Evolutionary conservation across 2,113 vertebrate genomes (phyloP).

Genomic region (Bungarus multicinctus): DNA sequence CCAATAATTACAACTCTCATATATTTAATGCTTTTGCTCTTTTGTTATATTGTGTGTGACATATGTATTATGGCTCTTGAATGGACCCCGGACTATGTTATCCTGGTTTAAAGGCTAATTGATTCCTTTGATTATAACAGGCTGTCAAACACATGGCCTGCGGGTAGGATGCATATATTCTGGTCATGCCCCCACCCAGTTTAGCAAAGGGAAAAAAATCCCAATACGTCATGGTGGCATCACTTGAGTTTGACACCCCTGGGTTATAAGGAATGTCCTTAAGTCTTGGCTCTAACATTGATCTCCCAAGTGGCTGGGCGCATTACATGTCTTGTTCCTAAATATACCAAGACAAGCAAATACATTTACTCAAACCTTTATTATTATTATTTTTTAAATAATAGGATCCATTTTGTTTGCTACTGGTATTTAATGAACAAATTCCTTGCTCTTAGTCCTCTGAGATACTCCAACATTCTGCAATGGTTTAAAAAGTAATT

Average conservation of each 20-base stretch:
- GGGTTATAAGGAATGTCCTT: neutral
- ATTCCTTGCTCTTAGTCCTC: slow-evolving; percentile 51
- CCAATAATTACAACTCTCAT: neutral
- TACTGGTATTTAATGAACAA: slow-evolving; percentile 52
- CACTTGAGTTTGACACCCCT: too few species aligned
- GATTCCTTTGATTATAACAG: neutral
- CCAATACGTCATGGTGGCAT: too few species aligned
- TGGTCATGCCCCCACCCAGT: too few species aligned
- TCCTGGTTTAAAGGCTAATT: neutral
- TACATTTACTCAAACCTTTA: slow-evolving; percentile 22
- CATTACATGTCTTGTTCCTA: neutral
- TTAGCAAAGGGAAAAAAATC: too few species aligned
- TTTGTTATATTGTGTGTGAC: neutral
- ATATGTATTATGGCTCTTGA: neutral
- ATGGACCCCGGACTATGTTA: neutral
- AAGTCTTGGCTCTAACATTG: neutral
- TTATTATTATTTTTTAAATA: slow-evolving; percentile 22
- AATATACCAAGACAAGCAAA: rapidly evolving
- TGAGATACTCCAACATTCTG: slow-evolving; percentile 47
- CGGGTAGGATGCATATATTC: too few species aligned
- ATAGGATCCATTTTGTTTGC: neutral
- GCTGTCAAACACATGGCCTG: too few species aligned
- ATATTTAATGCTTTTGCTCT: neutral
- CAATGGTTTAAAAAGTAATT: slow-evolving; percentile 48
- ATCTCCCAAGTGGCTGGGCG: rapidly evolving